phyloP scores from a whole-genome alignment of 2,113 vertebrate species.

The Gymnobelideus leadbeateri region DNA sequence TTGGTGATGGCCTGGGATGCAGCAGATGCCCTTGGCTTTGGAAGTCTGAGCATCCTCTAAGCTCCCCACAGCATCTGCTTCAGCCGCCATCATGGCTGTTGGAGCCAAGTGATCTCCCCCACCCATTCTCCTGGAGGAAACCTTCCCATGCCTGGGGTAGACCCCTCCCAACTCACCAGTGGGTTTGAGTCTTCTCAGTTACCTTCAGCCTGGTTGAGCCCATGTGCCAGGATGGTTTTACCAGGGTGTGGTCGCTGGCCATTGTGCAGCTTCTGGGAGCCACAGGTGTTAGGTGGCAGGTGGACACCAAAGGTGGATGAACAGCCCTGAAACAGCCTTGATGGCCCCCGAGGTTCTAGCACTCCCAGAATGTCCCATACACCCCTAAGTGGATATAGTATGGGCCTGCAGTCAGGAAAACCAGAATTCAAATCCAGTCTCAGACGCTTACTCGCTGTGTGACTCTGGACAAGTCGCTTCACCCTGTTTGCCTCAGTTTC shows the following conservation, averaged over 20 bases:
- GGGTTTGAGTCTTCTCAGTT: background rate
- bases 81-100: background rate
- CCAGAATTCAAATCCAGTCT: background rate
- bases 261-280: no score
- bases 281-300: background rate
- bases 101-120: background rate
- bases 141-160: background rate
- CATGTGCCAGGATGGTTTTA: background rate
- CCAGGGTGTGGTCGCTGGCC: background rate
- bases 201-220: no score
- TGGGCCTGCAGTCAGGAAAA: background rate
- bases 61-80: background rate
- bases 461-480: background rate
- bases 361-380: background rate
- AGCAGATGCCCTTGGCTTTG: background rate
- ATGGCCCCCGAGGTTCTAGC: background rate
- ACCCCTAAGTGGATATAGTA: background rate
- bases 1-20: background rate
- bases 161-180: background rate
- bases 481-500: background rate
- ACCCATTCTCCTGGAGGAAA: background rate
- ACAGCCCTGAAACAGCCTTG: no score
- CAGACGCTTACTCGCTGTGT: background rate
- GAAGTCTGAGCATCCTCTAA: background rate
- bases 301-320: background rate